Base-by-base conservation (phyloP, 1,140 invertebrate genomes). In the Bradysia coprophila region DNA sequence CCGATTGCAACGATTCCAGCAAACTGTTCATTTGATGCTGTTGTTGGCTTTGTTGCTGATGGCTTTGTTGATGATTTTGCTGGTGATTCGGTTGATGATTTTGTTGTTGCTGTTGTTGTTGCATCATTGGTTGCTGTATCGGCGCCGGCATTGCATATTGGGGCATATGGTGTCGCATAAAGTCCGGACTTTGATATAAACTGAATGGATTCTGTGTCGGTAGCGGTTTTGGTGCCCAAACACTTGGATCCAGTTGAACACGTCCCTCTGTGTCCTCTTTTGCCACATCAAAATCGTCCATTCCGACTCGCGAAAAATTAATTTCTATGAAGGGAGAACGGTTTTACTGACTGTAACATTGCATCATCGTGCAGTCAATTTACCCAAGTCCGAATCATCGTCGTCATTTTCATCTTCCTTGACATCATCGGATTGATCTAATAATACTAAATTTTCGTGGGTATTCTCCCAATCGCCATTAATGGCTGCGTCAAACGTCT, bases 401-500 rank as follows among this genome's bases (percentile, higher is more conserved):
- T 45, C 45, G 31, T 40, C 43, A 23, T 38, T 37, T 28, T 44
- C 43, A 11, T 33, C 21, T 8, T 24, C 31, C 21, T 41, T 36
- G 13, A 13, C 16, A 9, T 16, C 39, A 38, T n/a, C 38, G 8
- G 31, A 18, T 11, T 40, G n/a, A n/a, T 38, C 33, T 1, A 45
- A 18, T 23, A 50, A 53, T 16, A 61, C 58, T n/a, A 60, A 44
- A 38, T 50, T 55, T 50, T 61, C 58, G 48, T 61, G 58, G 43
- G 49, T 51, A 47, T 57, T 54, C 56, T 84, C 79, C 81, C 81
- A 84, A 56, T 83, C 80, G 43, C 73, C 73, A 43, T 61, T 61
- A 42, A 55, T 58, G 36, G 78, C 76, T 38, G 73, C 71, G 31
- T 85, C 85, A 65, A 91, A 90, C 2, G 87, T 91, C 62, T 90